Conservation (phyloP, 2,797 vertebrate genomes). For the Harpagifer antarcticus region DNA sequence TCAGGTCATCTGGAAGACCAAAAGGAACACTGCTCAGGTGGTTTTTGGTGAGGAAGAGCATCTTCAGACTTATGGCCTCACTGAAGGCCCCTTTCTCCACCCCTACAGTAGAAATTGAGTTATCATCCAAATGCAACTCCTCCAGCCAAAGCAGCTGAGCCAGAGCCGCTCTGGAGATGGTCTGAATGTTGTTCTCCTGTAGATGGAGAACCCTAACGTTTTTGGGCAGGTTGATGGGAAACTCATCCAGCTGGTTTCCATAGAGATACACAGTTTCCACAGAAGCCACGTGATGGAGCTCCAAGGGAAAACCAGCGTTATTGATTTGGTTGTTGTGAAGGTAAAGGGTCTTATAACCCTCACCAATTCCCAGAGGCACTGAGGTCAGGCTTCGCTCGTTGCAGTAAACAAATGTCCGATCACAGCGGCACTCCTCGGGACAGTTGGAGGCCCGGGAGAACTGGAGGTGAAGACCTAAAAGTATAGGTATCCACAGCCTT, state of each 20-base stretch:
- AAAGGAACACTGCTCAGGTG: constrained; percentile 96
- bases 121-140: constrained; percentile 95
- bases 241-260: constrained; percentile 95
- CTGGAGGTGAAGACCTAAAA: constrained; percentile 90
- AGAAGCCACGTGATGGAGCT: constrained; percentile 92
- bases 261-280: constrained; percentile 96
- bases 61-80: constrained; percentile 92
- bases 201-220: constrained; percentile 93
- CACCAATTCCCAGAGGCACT: constrained; percentile 96
- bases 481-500: constrained; percentile 90
- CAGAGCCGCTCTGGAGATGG: constrained; percentile 91
- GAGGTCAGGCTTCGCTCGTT: constrained; percentile 97
- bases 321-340: constrained; percentile 99
- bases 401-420: constrained; percentile 96
- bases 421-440: constrained; percentile 94
- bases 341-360: constrained; percentile 96
- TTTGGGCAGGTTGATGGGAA: constrained; percentile 95
- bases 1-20: constrained; percentile 91
- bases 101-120: constrained; percentile 95
- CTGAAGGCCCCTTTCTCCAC: constrained; percentile 95
- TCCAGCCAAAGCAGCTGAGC: constrained; percentile 93
- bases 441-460: constrained; percentile 88
- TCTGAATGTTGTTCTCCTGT: constrained; percentile 98
- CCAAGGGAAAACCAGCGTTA: constrained; percentile 94
- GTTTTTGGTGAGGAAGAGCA: constrained; percentile 95